A percentile compares a stretch with the other conserved stretches of the same genome.
phyloP scores from a whole-genome alignment of 37 sponge, comb jelly and placozoan species.

The Eunapius fragilis region DNA sequence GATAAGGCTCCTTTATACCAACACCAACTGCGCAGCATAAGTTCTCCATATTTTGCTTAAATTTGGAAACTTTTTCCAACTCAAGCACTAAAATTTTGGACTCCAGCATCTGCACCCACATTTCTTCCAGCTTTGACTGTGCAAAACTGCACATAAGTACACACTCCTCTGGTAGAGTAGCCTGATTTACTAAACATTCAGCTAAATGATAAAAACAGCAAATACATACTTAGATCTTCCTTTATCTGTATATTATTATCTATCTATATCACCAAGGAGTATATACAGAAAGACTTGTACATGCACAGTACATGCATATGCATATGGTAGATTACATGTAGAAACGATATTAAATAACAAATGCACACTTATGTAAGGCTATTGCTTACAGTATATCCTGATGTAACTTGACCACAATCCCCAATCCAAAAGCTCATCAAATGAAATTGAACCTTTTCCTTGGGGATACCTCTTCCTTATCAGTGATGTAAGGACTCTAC shows the following conservation, averaged over 20 bases:
- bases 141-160: constrained; percentile 23
- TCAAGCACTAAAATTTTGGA: constrained; percentile 36
- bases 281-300: too few relatives aligned
- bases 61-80: constrained; percentile 1
- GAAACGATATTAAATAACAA: too few relatives aligned
- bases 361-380: background rate
- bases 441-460: background rate
- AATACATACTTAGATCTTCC: too few relatives aligned
- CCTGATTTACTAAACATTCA: background rate
- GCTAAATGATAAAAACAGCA: background rate
- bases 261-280: too few relatives aligned
- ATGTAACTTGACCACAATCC: constrained; percentile 48
- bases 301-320: too few relatives aligned
- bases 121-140: background rate
- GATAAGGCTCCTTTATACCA: background rate
- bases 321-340: too few relatives aligned
- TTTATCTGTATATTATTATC: too few relatives aligned
- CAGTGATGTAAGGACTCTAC: constrained; percentile 14
- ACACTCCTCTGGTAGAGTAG: constrained; percentile 33
- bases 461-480: constrained; percentile 31
- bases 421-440: constrained; percentile 57
- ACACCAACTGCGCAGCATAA: constrained; percentile 25
- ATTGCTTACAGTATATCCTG: constrained; percentile 38
- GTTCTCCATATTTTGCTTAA: constrained; percentile 24
- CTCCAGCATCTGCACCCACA: background rate